These are phyloP conservation scores for Limnephilus rhombicus DNA, from an alignment of 2,888 invertebrate genomes.

Conservation along the genomic window DNA sequence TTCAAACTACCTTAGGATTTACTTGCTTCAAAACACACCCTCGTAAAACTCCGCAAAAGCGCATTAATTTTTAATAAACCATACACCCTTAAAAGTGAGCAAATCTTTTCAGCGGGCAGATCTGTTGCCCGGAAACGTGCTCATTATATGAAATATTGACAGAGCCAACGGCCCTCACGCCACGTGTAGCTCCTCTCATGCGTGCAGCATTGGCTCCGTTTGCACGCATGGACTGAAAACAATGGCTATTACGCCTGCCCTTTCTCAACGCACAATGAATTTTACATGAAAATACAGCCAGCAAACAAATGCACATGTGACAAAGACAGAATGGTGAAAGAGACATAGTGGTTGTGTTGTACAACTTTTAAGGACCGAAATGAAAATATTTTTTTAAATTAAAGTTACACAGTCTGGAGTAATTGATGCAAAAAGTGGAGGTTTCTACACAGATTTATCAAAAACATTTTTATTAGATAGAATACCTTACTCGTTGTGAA, in stretches of 20 bases:
- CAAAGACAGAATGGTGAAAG: background rate
- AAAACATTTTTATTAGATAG: too few relatives aligned
- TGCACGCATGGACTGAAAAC: slow-evolving; percentile 21
- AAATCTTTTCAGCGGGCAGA: background rate
- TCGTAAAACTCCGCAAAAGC: background rate
- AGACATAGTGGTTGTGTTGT: background rate
- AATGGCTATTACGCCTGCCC: slow-evolving; percentile 15
- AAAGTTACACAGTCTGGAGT: too few relatives aligned
- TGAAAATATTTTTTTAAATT: too few relatives aligned
- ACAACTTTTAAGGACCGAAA: background rate
- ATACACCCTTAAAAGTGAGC: background rate
- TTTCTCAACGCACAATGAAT: slow-evolving; percentile 21
- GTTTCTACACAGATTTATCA: too few relatives aligned
- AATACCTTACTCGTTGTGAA: too few relatives aligned
- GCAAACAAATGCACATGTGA: slow-evolving; percentile 34
- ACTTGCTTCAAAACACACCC: background rate
- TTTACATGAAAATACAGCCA: slow-evolving; percentile 19
- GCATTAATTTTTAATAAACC: slow-evolving; percentile 19
- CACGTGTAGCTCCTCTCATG: slow-evolving; percentile 36
- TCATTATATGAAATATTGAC: background rate
- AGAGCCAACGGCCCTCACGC: background rate
- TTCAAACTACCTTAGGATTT: background rate
- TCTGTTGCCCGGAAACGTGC: background rate
- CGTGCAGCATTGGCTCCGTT: slow-evolving; percentile 34
- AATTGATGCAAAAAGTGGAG: too few relatives aligned